These are phyloP conservation scores for Drosophila jambulina DNA, from an alignment of 1,140 invertebrate genomes.

Conservation along the genomic window DNA sequence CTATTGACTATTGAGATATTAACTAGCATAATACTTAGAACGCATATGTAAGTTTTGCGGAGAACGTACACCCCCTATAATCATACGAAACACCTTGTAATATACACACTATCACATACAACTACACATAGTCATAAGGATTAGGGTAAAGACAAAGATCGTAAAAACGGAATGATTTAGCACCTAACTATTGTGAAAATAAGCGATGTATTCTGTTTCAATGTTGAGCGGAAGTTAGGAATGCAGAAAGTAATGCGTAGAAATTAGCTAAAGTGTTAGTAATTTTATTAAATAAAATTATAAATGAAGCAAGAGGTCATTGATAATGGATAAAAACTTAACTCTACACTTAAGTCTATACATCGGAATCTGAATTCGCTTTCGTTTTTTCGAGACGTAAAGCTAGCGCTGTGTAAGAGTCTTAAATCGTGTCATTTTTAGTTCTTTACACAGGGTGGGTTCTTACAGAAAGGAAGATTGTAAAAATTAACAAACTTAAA, in stretches of 20 bases:
- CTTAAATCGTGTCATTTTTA: neutral
- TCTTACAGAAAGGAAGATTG: constrained; percentile 49
- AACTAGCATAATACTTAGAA: constrained; percentile 70
- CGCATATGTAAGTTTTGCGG: constrained; percentile 68
- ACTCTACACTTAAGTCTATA: constrained; percentile 53
- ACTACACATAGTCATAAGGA: constrained; percentile 46
- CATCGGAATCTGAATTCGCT: constrained; percentile 48
- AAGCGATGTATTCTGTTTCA: constrained; percentile 31
- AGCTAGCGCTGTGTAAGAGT: constrained; percentile 57
- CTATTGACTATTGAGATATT: constrained; percentile 84
- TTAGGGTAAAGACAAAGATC: constrained; percentile 67
- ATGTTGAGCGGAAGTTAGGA: constrained; percentile 4
- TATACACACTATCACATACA: constrained; percentile 65
- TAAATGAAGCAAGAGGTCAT: constrained; percentile 49
- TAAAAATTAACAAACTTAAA: constrained; percentile 77
- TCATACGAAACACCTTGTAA: constrained; percentile 64
- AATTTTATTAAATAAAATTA: constrained; percentile 84
- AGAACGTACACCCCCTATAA: constrained; percentile 60
- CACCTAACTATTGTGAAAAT: constrained; percentile 67
- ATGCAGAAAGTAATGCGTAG: constrained; percentile 62
- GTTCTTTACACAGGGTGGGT: constrained; percentile 33
- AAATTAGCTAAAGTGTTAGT: constrained; percentile 82
- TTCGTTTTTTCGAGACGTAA: constrained; percentile 32
- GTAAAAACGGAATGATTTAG: constrained; percentile 51
- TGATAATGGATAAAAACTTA: constrained; percentile 52